phyloP scores from a whole-genome alignment of 2,888 invertebrate species.

The Aethes cnicana region DNA sequence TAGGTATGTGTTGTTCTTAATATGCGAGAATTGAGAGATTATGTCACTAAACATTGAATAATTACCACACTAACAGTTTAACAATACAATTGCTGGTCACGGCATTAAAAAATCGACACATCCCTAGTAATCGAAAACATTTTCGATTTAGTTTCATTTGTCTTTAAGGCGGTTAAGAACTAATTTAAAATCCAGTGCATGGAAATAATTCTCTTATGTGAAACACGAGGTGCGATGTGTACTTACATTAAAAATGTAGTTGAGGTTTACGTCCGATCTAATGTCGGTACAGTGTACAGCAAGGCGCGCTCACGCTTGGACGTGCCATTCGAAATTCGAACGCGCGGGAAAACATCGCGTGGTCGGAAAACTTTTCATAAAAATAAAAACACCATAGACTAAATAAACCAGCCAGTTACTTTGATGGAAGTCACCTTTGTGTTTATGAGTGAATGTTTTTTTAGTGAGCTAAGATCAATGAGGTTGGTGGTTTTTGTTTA shows the following conservation, averaged over 20 bases:
- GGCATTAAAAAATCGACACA: not conserved
- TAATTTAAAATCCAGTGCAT: slow-evolving; percentile 14
- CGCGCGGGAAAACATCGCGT: slow-evolving; percentile 31
- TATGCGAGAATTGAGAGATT: too few relatives aligned
- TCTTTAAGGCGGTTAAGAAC: not conserved
- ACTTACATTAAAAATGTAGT: slow-evolving; percentile 19
- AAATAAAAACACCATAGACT: slow-evolving; percentile 18
- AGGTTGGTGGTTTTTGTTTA: slow-evolving; percentile 17
- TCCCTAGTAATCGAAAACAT: not conserved
- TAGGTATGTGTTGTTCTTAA: too few relatives aligned
- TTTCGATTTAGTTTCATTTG: not conserved
- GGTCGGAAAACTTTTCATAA: slow-evolving; percentile 16
- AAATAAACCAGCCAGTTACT: slow-evolving; percentile 14
- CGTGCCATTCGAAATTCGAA: slow-evolving; percentile 12
- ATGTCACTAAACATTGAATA: too few relatives aligned
- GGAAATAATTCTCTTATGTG: slow-evolving; percentile 17
- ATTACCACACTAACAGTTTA: too few relatives aligned
- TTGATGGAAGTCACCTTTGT: too few relatives aligned
- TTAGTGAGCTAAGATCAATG: slow-evolving; percentile 17
- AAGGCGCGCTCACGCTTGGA: slow-evolving; percentile 20
- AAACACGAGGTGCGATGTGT: slow-evolving; percentile 4
- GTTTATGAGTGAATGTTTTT: slow-evolving; percentile 27
- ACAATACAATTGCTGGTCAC: too few relatives aligned
- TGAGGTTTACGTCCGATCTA: slow-evolving; percentile 8
- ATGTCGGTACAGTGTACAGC: slow-evolving; percentile 19